Evolutionary conservation across 2,888 invertebrate species (phyloP).

Genomic region (Lamellibrachia columna): DNA sequence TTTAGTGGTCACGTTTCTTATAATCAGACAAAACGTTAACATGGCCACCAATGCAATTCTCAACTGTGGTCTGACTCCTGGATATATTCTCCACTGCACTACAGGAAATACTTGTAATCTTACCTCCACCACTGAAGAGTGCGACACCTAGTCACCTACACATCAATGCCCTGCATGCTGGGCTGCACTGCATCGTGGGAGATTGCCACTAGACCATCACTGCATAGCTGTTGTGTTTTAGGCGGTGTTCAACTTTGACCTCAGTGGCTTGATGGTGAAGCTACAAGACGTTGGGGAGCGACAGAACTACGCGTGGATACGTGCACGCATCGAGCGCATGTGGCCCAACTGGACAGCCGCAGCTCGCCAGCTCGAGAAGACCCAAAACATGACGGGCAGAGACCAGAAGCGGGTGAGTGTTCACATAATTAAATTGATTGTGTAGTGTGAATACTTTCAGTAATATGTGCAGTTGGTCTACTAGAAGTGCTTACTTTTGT

Average conservation of each 20-base stretch:
- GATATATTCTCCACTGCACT: neutral
- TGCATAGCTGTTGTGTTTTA: constrained; percentile 31
- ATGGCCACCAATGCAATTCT: neutral
- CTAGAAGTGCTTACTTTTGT: too few relatives aligned
- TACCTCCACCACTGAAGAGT: neutral
- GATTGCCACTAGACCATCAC: neutral
- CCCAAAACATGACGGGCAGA: constrained; percentile 26
- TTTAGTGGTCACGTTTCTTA: too few relatives aligned
- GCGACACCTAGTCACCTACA: neutral
- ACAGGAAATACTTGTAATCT: neutral
- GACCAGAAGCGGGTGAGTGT: constrained; percentile 29
- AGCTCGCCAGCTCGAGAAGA: constrained; percentile 38
- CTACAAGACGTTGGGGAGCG: constrained; percentile 62
- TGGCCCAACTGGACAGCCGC: constrained; percentile 62
- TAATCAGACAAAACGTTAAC: too few relatives aligned
- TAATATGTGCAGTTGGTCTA: too few relatives aligned
- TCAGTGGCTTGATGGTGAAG: constrained; percentile 56
- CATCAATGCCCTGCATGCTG: neutral
- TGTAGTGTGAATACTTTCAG: too few relatives aligned
- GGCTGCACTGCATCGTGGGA: neutral
- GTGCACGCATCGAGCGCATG: constrained; percentile 62
- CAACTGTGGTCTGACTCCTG: neutral
- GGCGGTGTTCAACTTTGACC: constrained; percentile 53
- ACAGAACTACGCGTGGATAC: constrained; percentile 65
- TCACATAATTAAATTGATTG: neutral